Evolutionary conservation across 1,140 invertebrate genomes (phyloP).

Genomic region (Trissolcus basalis): DNA sequence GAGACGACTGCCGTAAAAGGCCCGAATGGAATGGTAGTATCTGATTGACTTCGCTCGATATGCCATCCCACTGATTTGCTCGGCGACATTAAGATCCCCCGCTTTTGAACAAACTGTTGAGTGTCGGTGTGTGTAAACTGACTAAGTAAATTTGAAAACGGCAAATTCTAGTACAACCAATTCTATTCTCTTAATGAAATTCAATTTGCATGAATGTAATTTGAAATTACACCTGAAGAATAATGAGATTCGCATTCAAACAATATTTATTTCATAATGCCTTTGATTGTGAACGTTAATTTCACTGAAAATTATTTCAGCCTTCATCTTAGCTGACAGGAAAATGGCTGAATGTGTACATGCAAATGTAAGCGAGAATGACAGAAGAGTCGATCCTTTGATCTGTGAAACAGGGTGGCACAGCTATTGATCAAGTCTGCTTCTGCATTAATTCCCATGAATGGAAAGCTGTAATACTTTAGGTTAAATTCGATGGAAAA

Average conservation of each 20-base stretch:
- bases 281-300: background rate
- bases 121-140: background rate
- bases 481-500: background rate
- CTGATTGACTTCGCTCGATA: conserved; percentile 1
- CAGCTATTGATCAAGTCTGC: conserved; percentile 48
- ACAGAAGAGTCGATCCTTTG: conserved; percentile 42
- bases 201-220: too few species aligned
- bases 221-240: too few species aligned
- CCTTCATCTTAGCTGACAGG: background rate
- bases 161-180: too few species aligned
- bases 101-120: background rate
- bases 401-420: conserved; percentile 42
- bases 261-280: background rate
- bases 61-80: background rate
- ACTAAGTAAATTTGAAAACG: background rate
- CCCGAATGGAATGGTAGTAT: background rate
- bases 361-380: conserved; percentile 21
- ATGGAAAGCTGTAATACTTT: conserved; percentile 23
- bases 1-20: conserved; percentile 2
- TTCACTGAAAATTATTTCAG: background rate
- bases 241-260: too few species aligned
- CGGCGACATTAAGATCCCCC: background rate
- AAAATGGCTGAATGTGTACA: conserved; percentile 15
- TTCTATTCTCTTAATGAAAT: too few species aligned
- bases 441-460: conserved; percentile 40